A percentile compares a stretch with the other conserved stretches of the same genome.
These are phyloP conservation scores for Homarus americanus DNA, from an alignment of 1,140 invertebrate genomes.

Conservation along the genomic window DNA sequence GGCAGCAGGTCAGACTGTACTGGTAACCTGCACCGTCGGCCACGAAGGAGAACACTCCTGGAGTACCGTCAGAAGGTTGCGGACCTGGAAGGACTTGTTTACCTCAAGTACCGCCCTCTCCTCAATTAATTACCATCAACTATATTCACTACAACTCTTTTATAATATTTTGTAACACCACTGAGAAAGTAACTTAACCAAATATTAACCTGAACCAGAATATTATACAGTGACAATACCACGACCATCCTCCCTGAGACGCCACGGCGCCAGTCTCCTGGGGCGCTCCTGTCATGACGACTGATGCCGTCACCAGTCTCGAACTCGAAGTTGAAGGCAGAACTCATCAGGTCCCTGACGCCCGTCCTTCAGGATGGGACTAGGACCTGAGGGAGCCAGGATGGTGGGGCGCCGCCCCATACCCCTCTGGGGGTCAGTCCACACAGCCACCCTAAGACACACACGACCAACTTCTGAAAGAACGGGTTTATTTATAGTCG, in stretches of 20 bases:
- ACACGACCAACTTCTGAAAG: neutral
- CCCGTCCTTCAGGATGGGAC: slow-evolving; percentile 1
- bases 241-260: neutral
- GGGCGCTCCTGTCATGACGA: neutral
- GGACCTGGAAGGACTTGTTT: neutral
- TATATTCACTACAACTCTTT: too few relatives aligned
- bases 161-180: too few relatives aligned
- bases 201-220: neutral
- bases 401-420: neutral
- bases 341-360: neutral
- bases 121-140: too few relatives aligned
- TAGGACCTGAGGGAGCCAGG: neutral
- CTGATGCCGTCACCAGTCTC: neutral
- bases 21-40: neutral
- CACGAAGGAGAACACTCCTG: neutral
- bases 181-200: too few relatives aligned
- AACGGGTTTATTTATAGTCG: too few relatives aligned
- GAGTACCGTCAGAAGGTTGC: neutral
- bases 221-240: slow-evolving; percentile 32
- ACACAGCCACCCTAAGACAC: neutral
- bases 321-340: neutral
- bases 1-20: neutral
- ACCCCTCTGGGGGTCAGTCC: neutral
- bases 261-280: neutral
- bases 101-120: too few relatives aligned